Percentiles rank a stretch among this genome's conserved stretches.
Evolutionary conservation across 2,113 vertebrate genomes (phyloP).

Genomic region (Speoplatyrhinus poulsoni): DNA sequence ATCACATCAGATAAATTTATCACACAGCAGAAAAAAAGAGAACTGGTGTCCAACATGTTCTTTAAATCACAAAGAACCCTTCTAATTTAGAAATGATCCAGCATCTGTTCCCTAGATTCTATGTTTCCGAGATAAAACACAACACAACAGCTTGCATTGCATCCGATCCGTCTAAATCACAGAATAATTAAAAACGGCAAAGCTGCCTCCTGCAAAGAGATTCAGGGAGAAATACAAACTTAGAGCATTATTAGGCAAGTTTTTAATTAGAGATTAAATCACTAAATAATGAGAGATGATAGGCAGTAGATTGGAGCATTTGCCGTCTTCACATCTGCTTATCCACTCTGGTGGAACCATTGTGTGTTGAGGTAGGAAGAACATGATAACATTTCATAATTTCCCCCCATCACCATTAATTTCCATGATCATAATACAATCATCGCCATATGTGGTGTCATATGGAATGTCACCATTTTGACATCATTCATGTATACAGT

Average conservation of each 20-base stretch:
- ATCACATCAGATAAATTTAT: neutral
- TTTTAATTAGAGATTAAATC: slow-evolving; percentile 56
- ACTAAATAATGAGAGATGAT: slow-evolving; percentile 42
- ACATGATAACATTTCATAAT: no score
- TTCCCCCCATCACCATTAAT: neutral
- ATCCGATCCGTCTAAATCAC: slow-evolving; percentile 31
- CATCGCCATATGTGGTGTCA: neutral
- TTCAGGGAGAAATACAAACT: slow-evolving; percentile 3
- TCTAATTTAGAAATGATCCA: slow-evolving; percentile 3
- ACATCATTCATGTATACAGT: no score
- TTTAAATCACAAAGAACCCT: slow-evolving; percentile 10
- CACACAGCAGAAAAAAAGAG: neutral
- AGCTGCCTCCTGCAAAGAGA: slow-evolving; percentile 6
- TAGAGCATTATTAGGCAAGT: neutral
- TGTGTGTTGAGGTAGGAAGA: no score
- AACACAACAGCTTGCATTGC: neutral
- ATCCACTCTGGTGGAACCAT: neutral
- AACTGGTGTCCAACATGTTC: slow-evolving; percentile 13
- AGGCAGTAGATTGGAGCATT: slow-evolving; percentile 25
- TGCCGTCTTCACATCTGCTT: slow-evolving; percentile 30
- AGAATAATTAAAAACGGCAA: slow-evolving; percentile 40
- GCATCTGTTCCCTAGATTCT: slow-evolving; percentile 11
- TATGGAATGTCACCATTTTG: no score
- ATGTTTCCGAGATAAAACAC: slow-evolving; percentile 17
- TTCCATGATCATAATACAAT: neutral